A percentile compares a stretch with the other conserved stretches of the same genome.
phyloP scores from a whole-genome alignment of 2,888 invertebrate genomes.

The Sclerodermus sp. region DNA sequence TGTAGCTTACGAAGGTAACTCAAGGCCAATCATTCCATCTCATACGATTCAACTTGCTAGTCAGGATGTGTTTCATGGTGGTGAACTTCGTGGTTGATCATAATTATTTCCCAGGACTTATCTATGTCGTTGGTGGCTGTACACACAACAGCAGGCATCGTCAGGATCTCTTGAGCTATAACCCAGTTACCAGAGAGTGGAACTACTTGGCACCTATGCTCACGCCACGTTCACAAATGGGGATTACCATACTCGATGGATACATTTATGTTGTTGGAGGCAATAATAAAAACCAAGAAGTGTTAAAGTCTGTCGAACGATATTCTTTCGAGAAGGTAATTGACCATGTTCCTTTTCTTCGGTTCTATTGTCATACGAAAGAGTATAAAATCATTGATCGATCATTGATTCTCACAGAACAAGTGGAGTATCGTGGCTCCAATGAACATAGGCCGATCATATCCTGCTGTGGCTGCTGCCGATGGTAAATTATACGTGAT shows the following conservation, averaged over 20 bases:
- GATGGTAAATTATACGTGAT: conserved; percentile 82
- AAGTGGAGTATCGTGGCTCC: conserved; percentile 78
- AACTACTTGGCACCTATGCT: conserved; percentile 75
- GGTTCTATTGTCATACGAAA: no score
- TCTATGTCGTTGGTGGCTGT: conserved; percentile 91
- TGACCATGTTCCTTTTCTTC: background rate
- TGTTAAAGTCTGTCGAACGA: conserved; percentile 80
- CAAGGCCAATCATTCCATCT: no score
- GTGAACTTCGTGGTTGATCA: no score
- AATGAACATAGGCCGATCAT: conserved; percentile 75
- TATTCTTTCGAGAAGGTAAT: conserved; percentile 77
- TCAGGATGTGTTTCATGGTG: no score
- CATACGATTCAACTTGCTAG: no score
- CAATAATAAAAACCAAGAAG: conserved; percentile 78
- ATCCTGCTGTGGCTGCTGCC: conserved; percentile 82
- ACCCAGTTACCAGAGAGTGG: conserved; percentile 83
- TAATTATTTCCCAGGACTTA: conserved; percentile 64
- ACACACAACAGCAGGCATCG: conserved; percentile 79
- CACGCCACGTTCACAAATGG: conserved; percentile 84
- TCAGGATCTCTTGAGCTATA: conserved; percentile 77
- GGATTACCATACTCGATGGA: conserved; percentile 81
- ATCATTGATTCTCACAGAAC: conserved; percentile 59
- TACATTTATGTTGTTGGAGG: conserved; percentile 88
- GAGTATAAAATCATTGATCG: no score
- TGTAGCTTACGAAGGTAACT: conserved; percentile 74